Percentiles rank a stretch among this genome's conserved stretches.
Conservation (phyloP, 2,797 vertebrate genomes). For the Oreochromis mossambicus region DNA sequence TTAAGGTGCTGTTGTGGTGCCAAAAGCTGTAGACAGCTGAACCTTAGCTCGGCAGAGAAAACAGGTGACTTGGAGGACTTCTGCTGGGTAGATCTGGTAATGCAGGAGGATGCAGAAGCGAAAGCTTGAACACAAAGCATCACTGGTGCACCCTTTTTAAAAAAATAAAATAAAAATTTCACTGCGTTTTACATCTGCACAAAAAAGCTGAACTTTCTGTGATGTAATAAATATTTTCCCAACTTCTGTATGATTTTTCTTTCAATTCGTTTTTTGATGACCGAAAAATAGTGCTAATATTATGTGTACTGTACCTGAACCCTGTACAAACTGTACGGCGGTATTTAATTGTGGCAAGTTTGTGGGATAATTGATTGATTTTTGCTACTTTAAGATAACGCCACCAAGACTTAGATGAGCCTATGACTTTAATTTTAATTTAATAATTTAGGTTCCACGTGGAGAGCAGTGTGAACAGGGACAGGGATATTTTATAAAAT, state of each 20-base stretch:
- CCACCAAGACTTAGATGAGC: background rate
- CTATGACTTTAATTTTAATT: background rate
- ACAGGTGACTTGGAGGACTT: background rate
- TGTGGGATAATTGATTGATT: background rate
- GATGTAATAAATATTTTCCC: background rate
- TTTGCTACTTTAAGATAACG: background rate
- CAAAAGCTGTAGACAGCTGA: background rate
- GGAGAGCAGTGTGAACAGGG: background rate
- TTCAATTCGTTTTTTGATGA: background rate
- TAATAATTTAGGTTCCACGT: background rate
- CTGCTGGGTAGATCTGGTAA: background rate
- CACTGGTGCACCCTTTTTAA: background rate
- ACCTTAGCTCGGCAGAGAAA: background rate
- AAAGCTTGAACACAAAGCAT: background rate
- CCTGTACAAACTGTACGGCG: background rate
- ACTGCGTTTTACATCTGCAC: background rate
- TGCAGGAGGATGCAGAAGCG: background rate
- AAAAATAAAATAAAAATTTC: background rate
- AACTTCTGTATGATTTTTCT: background rate
- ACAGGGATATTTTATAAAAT: background rate
- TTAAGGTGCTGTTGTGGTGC: background rate
- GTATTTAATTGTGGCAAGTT: background rate
- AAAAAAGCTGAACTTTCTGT: background rate
- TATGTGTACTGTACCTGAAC: background rate
- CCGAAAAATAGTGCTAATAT: background rate